These are phyloP conservation scores for Mesoclemmys tuberculata DNA, from an alignment of 2,113 vertebrate species.

Conservation along the genomic window DNA sequence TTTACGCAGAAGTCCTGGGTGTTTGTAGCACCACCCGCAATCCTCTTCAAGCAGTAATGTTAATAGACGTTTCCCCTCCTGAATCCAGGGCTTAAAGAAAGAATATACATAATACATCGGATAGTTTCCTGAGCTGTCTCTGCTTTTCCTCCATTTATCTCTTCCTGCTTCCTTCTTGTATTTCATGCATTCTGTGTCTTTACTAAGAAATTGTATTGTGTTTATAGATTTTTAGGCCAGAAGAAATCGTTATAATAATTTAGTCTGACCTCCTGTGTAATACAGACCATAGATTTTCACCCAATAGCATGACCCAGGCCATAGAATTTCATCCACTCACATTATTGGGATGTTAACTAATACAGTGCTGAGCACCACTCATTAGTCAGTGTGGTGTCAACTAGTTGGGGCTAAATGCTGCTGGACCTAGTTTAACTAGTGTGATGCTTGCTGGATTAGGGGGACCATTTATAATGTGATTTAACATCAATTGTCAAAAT, in stretches of 20 bases:
- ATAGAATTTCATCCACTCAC: background rate
- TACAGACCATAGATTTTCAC: background rate
- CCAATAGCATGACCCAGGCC: background rate
- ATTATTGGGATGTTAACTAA: background rate
- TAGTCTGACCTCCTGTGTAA: background rate
- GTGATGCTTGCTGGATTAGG: too few species aligned
- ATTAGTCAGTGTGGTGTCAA: background rate
- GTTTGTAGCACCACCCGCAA: background rate
- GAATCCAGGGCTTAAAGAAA: background rate
- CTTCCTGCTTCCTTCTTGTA: background rate
- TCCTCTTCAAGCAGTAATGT: background rate
- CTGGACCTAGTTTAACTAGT: background rate
- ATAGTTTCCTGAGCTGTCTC: background rate
- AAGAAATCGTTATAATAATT: background rate
- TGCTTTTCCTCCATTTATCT: background rate
- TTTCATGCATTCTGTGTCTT: background rate
- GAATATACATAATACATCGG: background rate
- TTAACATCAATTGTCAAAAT: too few species aligned
- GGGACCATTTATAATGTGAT: too few species aligned
- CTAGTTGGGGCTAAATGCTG: background rate
- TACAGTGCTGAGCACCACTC: background rate
- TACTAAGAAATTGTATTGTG: background rate
- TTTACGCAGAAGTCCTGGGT: background rate
- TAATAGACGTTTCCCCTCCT: background rate
- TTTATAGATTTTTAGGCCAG: background rate